These are phyloP conservation scores for Flabesymbios commensalis DNA, from an alignment of 2,888 invertebrate species.

Conservation along the genomic window DNA sequence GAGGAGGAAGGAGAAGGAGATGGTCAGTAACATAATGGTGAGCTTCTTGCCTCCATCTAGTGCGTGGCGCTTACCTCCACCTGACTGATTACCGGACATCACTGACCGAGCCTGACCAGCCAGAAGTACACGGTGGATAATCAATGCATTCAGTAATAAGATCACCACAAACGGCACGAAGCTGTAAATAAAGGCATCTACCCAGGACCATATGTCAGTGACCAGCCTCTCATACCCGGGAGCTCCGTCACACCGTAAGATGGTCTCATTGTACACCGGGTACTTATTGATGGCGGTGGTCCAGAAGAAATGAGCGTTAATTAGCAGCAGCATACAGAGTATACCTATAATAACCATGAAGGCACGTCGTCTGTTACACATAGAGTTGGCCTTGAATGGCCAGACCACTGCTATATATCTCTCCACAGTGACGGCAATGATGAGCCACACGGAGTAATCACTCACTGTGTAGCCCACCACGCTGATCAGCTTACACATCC, in stretches of 20 bases:
- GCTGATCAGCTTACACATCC: conserved; percentile 47
- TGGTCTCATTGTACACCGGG: background rate
- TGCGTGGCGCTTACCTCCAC: background rate
- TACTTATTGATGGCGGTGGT: conserved; percentile 33
- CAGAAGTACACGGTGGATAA: conserved; percentile 45
- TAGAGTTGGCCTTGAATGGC: conserved; percentile 45
- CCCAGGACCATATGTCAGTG: conserved; percentile 50
- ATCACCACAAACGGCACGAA: conserved; percentile 52
- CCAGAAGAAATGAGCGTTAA: conserved; percentile 54
- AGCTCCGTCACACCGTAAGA: conserved; percentile 18
- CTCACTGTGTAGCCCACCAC: conserved; percentile 45
- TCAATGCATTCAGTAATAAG: conserved; percentile 47
- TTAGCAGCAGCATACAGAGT: conserved; percentile 39
- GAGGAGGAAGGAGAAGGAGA: conserved; percentile 29
- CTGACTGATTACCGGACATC: background rate
- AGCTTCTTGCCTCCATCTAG: conserved; percentile 17
- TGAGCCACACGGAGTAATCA: conserved; percentile 55
- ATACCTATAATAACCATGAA: conserved; percentile 38
- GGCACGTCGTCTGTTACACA: conserved; percentile 48
- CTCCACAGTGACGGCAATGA: conserved; percentile 56
- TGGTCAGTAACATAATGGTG: conserved; percentile 30
- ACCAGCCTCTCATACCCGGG: conserved; percentile 27
- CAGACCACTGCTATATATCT: conserved; percentile 51
- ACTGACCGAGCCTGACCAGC: conserved; percentile 28
- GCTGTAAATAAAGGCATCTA: conserved; percentile 51